A percentile compares a stretch with the other conserved stretches of the same genome.
These are phyloP conservation scores for Rosalia funebris DNA, from an alignment of 2,888 invertebrate species.

Conservation along the genomic window DNA sequence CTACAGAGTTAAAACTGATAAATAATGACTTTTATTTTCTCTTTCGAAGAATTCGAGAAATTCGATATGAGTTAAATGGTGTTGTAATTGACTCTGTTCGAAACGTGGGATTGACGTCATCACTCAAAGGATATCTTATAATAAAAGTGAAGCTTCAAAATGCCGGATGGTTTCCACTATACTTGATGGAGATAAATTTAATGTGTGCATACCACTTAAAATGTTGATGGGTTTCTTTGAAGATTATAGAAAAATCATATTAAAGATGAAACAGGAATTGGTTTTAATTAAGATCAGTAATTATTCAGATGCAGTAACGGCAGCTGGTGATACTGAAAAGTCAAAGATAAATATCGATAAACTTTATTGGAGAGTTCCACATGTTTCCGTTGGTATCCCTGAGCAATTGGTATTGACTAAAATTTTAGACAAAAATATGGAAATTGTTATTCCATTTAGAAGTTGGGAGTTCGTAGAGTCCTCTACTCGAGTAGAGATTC, in stretches of 20 bases:
- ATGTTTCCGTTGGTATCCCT: neutral
- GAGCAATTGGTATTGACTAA: neutral
- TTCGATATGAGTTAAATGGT: neutral
- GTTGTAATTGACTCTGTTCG: neutral
- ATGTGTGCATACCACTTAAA: neutral
- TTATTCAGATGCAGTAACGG: neutral
- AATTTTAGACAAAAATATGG: slow-evolving; percentile 4
- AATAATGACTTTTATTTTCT: neutral
- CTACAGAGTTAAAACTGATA: neutral
- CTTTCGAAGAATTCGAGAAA: neutral
- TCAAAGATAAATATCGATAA: neutral
- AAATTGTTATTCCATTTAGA: neutral
- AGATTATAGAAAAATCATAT: slow-evolving; percentile 2
- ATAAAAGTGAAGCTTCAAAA: neutral
- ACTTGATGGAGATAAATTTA: neutral
- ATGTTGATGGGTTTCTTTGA: slow-evolving; percentile 1
- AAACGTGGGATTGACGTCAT: neutral
- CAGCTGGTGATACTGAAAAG: neutral
- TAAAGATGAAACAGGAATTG: slow-evolving; percentile 1
- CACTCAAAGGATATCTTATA: neutral
- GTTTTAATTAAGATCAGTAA: neutral
- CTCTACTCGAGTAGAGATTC: too few relatives aligned
- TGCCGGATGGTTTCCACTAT: neutral
- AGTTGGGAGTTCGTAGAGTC: neutral
- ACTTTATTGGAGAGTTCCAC: slow-evolving; percentile 1